Evolutionary conservation across 1,140 invertebrate species (phyloP).

Genomic region (Paracyclopina nana): DNA sequence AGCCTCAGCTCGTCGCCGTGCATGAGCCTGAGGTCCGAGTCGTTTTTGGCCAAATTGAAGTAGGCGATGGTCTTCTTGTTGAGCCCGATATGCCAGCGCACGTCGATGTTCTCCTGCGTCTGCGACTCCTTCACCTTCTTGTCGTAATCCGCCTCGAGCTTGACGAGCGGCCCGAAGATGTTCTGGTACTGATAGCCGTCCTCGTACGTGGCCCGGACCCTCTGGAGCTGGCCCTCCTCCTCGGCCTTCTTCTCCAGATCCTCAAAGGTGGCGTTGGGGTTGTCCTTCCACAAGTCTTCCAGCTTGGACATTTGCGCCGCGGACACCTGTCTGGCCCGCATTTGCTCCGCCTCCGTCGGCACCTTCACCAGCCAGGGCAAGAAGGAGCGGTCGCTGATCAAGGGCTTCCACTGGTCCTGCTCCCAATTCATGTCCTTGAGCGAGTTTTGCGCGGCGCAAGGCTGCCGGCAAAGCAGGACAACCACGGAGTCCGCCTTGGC

Average conservation of each 20-base stretch:
- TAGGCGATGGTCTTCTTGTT: constrained; percentile 97
- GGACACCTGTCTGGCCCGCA: constrained; percentile 80
- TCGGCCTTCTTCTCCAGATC: constrained; percentile 93
- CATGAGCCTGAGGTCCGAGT: constrained; percentile 71
- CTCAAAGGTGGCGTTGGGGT: constrained; percentile 89
- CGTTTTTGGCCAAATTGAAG: constrained; percentile 91
- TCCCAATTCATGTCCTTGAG: constrained; percentile 36
- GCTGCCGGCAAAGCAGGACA: constrained; percentile 89
- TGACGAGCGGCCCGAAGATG: constrained; percentile 90
- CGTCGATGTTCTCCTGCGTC: constrained; percentile 94
- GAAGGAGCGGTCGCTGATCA: constrained; percentile 87
- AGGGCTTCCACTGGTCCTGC: constrained; percentile 94
- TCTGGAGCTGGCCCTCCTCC: constrained; percentile 89
- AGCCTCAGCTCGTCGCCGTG: constrained; percentile 91
- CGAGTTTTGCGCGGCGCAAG: constrained; percentile 78
- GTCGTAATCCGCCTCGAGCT: constrained; percentile 95
- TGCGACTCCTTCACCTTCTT: constrained; percentile 94
- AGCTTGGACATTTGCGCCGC: constrained; percentile 92
- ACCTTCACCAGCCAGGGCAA: constrained; percentile 91
- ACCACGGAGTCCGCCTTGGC: constrained; percentile 98
- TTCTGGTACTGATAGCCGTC: constrained; percentile 98
- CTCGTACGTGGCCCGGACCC: constrained; percentile 53
- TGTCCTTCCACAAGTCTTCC: constrained; percentile 97
- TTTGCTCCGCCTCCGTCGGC: constrained; percentile 82
- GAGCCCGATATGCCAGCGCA: constrained; percentile 91